Conservation (phyloP, 2,888 invertebrate species). For the Craniophora ligustri region DNA sequence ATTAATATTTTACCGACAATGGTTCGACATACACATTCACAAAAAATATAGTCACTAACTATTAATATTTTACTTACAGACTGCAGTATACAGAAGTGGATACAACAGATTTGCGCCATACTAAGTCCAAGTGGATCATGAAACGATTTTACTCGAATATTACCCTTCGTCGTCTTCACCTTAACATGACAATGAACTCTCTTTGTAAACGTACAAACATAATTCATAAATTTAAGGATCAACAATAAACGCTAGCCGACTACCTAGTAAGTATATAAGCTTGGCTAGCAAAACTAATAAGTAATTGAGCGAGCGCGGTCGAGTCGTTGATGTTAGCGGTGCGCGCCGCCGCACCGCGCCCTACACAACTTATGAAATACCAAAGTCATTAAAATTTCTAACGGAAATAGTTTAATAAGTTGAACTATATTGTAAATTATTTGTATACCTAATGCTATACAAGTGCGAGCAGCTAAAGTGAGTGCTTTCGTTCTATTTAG, state of each 20-base stretch:
- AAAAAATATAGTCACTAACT: slow-evolving; percentile 2
- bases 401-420: slow-evolving; percentile 82
- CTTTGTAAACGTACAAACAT: slow-evolving; percentile 88
- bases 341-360: slow-evolving; percentile 30
- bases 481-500: slow-evolving; percentile 76
- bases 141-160: slow-evolving; percentile 83
- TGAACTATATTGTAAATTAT: slow-evolving; percentile 80
- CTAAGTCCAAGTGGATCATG: slow-evolving; percentile 87
- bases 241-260: slow-evolving; percentile 82
- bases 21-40: background rate
- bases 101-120: slow-evolving; percentile 98
- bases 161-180: slow-evolving; percentile 80
- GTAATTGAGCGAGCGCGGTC: slow-evolving; percentile 48
- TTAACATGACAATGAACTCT: slow-evolving; percentile 88
- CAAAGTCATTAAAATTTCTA: slow-evolving; percentile 87
- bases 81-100: slow-evolving; percentile 97
- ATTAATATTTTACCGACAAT: background rate
- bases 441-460: slow-evolving; percentile 83
- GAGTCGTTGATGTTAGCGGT: slow-evolving; percentile 41
- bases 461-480: slow-evolving; percentile 86
- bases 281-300: slow-evolving; percentile 70
- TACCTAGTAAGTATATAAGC: slow-evolving; percentile 75
- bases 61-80: slow-evolving; percentile 87
- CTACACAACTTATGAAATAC: slow-evolving; percentile 77
- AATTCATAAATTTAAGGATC: slow-evolving; percentile 81